Base-by-base conservation (phyloP, 2,888 invertebrate species). In the Drosophila seclusa region DNA sequence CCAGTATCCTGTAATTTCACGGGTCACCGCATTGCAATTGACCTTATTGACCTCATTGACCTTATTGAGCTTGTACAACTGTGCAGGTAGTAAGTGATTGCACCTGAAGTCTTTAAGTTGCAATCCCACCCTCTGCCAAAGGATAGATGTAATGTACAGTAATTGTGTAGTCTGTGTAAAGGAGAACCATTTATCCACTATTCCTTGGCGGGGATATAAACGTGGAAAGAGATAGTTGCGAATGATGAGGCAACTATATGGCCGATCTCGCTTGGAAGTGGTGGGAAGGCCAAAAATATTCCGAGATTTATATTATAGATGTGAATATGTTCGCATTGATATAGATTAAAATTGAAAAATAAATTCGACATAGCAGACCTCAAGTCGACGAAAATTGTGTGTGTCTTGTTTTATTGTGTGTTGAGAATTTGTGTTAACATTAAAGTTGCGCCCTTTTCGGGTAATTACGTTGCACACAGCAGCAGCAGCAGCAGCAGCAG, bases 381-480 rank as follows among this genome's bases (percentile, higher is more conserved):
- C 50, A 36, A 36, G 48, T 38, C 27, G n/a, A 7, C 2, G 2
- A 3, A 29, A 50, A 50, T 29, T 50, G 49, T 48, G 58, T 60
- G 50, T 54, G 24, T 60, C 48, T 34, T 24, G 8, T 24, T 45
- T 21, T 24, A 24, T 24, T 64, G 53, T 60, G n/a, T 78, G 50
- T 62, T 40, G 67, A 66, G 84, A 72, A 84, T 70, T 73, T 76
- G 80, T 77, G 80, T 68, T 83, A 71, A 75, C 80, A 88, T 88
- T 77, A 82, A 68, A 77, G 74, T 75, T 80, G 80, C 75, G 75
- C 80, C 80, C 68, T 75, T 73, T 65, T 68, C 83, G 63, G 75
- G 76, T 88, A 85, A 85, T 88, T 86, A 86, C 76, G 73, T 68
- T 61, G 73, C 73, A 27, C 53, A 57, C 76, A 66, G 45, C 65